Percentiles rank a stretch among this genome's conserved stretches.
Evolutionary conservation across 2,113 vertebrate species (phyloP).

Genomic region (Eublepharis macularius): DNA sequence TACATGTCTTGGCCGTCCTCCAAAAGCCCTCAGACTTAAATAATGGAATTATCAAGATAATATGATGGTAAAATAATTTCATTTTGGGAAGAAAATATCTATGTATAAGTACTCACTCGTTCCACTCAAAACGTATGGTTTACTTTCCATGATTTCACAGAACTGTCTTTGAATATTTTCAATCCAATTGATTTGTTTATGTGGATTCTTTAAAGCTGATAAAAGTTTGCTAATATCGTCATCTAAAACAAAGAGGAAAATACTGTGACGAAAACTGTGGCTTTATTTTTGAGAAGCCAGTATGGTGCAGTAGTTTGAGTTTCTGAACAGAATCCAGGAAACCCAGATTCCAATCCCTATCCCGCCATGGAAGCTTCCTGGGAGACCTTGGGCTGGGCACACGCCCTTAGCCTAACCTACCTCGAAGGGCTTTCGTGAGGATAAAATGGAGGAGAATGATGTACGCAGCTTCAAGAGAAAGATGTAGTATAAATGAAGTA

Average conservation of each 20-base stretch:
- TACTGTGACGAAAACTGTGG: not conserved
- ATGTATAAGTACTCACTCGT: constrained; percentile 72
- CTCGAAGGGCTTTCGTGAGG: too few relatives aligned
- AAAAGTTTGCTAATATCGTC: constrained; percentile 80
- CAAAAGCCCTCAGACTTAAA: not conserved
- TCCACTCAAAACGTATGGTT: constrained; percentile 74
- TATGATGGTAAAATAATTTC: not conserved
- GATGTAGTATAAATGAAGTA: too few relatives aligned
- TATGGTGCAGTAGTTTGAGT: too few relatives aligned
- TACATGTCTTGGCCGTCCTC: not conserved
- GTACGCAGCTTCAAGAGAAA: too few relatives aligned
- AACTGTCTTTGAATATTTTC: constrained; percentile 81
- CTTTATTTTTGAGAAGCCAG: not conserved
- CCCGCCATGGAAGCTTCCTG: too few relatives aligned
- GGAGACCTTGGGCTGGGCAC: too few relatives aligned
- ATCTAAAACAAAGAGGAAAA: constrained; percentile 72
- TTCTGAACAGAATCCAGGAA: too few relatives aligned
- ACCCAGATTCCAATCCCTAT: too few relatives aligned
- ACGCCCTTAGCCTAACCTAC: too few relatives aligned
- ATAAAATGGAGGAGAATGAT: too few relatives aligned
- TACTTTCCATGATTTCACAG: constrained; percentile 79
- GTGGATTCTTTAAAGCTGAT: constrained; percentile 65
- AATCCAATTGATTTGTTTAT: constrained; percentile 77
- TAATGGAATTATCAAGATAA: not conserved
- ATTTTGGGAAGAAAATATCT: not conserved